phyloP scores from a whole-genome alignment of 2,113 vertebrate genomes.

The Ivindomyrus marchei region DNA sequence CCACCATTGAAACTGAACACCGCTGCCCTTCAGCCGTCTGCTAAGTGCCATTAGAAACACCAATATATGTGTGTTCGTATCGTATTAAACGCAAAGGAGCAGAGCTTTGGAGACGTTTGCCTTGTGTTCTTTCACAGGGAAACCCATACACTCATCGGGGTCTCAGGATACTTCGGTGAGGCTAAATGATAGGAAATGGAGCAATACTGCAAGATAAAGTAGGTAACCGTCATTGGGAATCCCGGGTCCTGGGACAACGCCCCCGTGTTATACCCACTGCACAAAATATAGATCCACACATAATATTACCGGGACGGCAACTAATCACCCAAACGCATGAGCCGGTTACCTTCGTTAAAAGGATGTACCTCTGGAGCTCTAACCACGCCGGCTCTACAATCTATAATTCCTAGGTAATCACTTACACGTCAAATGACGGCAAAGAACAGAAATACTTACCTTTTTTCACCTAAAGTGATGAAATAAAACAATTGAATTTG shows the following conservation, averaged over 20 bases:
- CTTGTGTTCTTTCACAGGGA: neutral
- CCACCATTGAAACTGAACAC: neutral
- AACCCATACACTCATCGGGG: neutral
- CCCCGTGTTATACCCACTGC: neutral
- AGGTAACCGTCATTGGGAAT: neutral
- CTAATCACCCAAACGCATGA: neutral
- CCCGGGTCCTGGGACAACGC: neutral
- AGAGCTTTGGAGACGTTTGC: neutral
- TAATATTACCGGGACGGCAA: neutral
- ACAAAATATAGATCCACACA: neutral
- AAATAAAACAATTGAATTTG: neutral
- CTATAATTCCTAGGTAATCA: neutral
- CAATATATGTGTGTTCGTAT: neutral
- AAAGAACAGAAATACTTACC: neutral
- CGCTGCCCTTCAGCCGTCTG: neutral
- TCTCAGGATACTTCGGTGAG: neutral
- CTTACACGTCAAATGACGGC: neutral
- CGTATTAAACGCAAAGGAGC: neutral
- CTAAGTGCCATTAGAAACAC: neutral
- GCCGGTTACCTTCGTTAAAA: neutral
- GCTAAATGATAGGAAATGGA: neutral
- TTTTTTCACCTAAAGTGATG: neutral
- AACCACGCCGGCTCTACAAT: neutral
- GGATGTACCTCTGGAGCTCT: neutral
- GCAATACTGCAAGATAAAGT: neutral